Conservation (phyloP, 2,797 vertebrate species). For the Pseudomugil tenellus region DNA sequence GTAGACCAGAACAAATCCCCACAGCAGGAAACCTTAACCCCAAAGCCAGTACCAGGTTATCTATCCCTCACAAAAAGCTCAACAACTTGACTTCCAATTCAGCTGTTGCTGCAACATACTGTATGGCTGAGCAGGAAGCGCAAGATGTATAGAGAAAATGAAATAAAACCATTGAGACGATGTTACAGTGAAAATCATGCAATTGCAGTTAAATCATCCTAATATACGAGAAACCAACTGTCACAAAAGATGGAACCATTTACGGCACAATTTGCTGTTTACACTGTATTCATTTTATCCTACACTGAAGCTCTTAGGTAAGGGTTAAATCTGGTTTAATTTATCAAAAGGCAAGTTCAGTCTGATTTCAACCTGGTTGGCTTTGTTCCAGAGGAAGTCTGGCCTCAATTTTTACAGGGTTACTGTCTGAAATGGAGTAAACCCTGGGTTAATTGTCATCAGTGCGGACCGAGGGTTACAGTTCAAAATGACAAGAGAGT, state of each 20-base stretch:
- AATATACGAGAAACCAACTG: not conserved
- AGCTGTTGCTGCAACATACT: conserved; percentile 17
- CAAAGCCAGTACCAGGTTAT: conserved; percentile 57
- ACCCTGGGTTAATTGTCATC: conserved; percentile 44
- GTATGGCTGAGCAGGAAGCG: conserved; percentile 9
- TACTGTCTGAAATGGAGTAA: conserved; percentile 40
- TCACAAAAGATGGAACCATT: not conserved
- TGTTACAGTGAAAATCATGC: not conserved
- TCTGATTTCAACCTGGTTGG: conserved; percentile 15
- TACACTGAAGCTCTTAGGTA: conserved; percentile 8
- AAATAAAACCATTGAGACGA: conserved; percentile 4
- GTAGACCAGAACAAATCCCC: conserved; percentile 73
- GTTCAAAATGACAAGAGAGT: conserved; percentile 28
- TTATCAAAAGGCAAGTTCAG: conserved; percentile 23
- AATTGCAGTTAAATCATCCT: not conserved
- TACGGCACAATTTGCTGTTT: not conserved
- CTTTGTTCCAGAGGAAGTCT: conserved; percentile 25
- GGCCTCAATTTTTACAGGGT: conserved; percentile 51
- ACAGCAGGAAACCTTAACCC: conserved; percentile 45
- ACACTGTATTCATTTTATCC: not conserved
- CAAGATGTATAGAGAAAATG: not conserved
- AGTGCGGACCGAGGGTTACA: conserved; percentile 16
- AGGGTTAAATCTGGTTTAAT: conserved; percentile 25
- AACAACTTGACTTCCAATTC: conserved; percentile 28
- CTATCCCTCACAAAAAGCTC: conserved; percentile 61